Conservation (phyloP, 2,888 invertebrate genomes). For the Dicyrtoma fusca region DNA sequence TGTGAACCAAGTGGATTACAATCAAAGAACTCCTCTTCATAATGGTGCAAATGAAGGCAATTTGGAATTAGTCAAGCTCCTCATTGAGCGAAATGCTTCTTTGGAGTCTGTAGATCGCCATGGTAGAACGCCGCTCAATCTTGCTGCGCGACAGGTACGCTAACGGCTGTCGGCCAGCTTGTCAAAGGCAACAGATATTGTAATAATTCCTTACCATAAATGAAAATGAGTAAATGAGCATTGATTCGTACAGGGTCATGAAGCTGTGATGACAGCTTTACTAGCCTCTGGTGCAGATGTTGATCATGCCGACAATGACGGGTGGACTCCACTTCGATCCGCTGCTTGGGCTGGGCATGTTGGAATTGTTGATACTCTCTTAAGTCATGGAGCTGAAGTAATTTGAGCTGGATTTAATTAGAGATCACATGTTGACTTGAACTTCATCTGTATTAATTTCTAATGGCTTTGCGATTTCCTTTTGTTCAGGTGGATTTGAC, state of each 20-base stretch:
- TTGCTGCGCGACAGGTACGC: conserved; percentile 70
- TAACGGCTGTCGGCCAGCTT: no score
- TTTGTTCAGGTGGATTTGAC: conserved; percentile 73
- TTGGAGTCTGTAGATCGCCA: conserved; percentile 61
- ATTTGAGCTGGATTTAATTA: neutral
- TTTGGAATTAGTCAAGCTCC: conserved; percentile 68
- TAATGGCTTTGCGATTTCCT: neutral
- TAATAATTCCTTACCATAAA: no score
- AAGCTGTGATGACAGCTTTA: conserved; percentile 67
- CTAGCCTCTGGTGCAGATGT: conserved; percentile 70
- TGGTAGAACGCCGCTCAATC: conserved; percentile 84
- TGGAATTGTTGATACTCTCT: conserved; percentile 59
- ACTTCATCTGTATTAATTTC: neutral
- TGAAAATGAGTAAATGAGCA: neutral
- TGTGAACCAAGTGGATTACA: conserved; percentile 64
- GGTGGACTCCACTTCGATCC: conserved; percentile 88
- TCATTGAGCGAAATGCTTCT: conserved; percentile 63
- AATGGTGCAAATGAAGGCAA: conserved; percentile 77
- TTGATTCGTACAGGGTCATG: conserved; percentile 65
- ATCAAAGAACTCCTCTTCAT: conserved; percentile 73
- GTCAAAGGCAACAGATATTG: no score
- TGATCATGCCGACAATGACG: conserved; percentile 79
- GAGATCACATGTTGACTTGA: neutral
- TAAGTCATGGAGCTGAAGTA: conserved; percentile 65
- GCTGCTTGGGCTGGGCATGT: conserved; percentile 96